Base-by-base conservation (phyloP, 2,797 vertebrate genomes). In the Rhinogobio ventralis region DNA sequence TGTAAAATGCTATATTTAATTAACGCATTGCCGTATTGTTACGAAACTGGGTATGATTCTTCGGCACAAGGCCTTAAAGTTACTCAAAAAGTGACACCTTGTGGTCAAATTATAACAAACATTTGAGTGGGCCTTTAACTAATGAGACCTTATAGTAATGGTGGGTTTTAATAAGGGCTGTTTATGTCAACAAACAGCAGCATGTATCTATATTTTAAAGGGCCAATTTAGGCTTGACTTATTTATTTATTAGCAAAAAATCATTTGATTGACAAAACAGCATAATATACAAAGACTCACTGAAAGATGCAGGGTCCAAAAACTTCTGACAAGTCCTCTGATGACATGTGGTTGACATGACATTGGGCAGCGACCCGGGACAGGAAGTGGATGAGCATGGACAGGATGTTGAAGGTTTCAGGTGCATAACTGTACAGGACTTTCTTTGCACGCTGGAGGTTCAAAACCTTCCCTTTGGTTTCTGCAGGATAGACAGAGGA, bases 231-330 rank as follows among this genome's bases (percentile, higher is more conserved):
- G 39, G 11, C 39, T 69, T 25, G 23, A 69, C 11, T 7, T 7
- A 23, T 14, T 23, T 15, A 25, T 45, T 4, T 25, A 71, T 71
- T 15, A 15, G 23, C 20, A 23, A 23, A 69, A 66, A 1, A 45
- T 15, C 20, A n/a, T 42, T 23, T 13, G 20, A 42, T 5, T 39
- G 20, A 69, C 1, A 42, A n/a, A 71, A 25, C 2, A 25, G 39
- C 67, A n/a, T 28, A 28, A 60, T 60, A 51, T 7, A 64, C 71
- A 80, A 39, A 68, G 49, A 25, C 95, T 94, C 91, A 96, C 95
- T 90, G 94, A 89, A 96, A 97, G 81, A 97, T 89, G 79, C 93
- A 94, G 62, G 96, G 95, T 76, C 96, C 95, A 88, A 96, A 96
- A 79, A 96, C 92, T 33, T 93, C 88, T 15, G 95, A 94, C 67